Conservation (phyloP, 2,113 vertebrate genomes). For the Danionella cerebrum region DNA sequence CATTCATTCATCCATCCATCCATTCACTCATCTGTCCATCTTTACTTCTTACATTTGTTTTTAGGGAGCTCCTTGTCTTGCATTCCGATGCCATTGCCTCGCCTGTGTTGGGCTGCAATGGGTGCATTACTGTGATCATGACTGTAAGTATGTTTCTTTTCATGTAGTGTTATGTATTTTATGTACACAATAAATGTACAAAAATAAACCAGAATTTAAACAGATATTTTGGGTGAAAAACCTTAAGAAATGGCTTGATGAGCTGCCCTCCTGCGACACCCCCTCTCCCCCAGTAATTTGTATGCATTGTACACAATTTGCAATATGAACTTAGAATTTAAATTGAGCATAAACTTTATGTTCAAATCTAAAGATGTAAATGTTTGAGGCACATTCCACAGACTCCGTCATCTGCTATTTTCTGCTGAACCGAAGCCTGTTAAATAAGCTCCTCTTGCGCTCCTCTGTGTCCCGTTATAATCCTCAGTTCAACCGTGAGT, state of each 20-base stretch:
- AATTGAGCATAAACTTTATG: too few species aligned
- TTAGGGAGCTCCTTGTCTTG: conserved; percentile 71
- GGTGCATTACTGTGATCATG: conserved; percentile 72
- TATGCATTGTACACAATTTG: too few species aligned
- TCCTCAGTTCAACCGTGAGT: too few species aligned
- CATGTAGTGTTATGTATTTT: not conserved
- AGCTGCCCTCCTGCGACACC: too few species aligned
- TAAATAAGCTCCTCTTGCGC: conserved; percentile 22
- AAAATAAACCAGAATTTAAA: too few species aligned
- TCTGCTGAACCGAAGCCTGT: conserved; percentile 16
- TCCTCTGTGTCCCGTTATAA: too few species aligned
- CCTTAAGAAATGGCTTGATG: too few species aligned
- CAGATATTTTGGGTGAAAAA: too few species aligned
- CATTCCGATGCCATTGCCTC: conserved; percentile 69
- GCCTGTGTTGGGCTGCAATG: conserved; percentile 68
- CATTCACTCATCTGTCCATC: not conserved
- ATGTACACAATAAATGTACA: not conserved
- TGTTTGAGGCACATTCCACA: conserved; percentile 35
- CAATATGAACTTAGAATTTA: too few species aligned
- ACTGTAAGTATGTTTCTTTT: conserved; percentile 67
- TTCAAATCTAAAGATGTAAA: too few species aligned
- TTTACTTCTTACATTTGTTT: not conserved
- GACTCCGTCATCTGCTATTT: conserved; percentile 31
- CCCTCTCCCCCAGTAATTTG: too few species aligned
- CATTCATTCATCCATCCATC: not conserved